Base-by-base conservation (phyloP, 2,888 invertebrate species). In the Dolomedes plantarius region DNA sequence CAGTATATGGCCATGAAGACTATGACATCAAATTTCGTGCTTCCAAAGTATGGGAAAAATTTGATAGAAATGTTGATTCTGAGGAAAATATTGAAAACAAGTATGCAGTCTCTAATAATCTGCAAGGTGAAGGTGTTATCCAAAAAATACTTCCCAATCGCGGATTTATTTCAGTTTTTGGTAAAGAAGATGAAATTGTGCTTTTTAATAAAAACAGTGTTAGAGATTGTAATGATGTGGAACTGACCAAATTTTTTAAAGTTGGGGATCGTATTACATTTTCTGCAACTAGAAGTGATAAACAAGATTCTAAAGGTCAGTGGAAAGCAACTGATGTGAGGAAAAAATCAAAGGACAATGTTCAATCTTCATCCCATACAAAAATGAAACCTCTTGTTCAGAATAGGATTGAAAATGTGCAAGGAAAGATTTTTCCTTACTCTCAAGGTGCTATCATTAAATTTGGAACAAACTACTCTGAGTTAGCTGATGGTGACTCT, bases 401-500 rank as follows among this genome's bases (percentile, higher is more conserved):
- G 28, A 32, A 19, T 5, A 67, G 2, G n/a, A 67, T 67, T 0
- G 6, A 16, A 50, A 67, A 69, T 65, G 41, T 62, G 27, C 0
- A 11, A 32, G 86, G 86, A 39, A 80, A 80, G 76, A 76, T 86
- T 31, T 80, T 39, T 76, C 76, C 86, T 27, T 27, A 19, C 41
- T 0, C 75, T 6, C 32, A 69, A 29, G 74, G 76, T 9, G 27
- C 39, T 11, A 41, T 80, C 13, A 76, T 86, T 32, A 86, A 80
- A 72, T 86, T 86, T 76, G 80, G 86, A 36, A 16, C 28, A 1
- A 71, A 72, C 0, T 41, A 56, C 32, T 11, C 36, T 31, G 23
- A 86, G 27, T 13, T 76, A 9, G 86, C 80, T 16, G 69, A 77
- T 86, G 86, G 76, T 9, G 72, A 86, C 62, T 75, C 86, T 16